A percentile compares a stretch with the other conserved stretches of the same genome.
Evolutionary conservation across 2,888 invertebrate genomes (phyloP).

Genomic region (Alsophila aescularia): DNA sequence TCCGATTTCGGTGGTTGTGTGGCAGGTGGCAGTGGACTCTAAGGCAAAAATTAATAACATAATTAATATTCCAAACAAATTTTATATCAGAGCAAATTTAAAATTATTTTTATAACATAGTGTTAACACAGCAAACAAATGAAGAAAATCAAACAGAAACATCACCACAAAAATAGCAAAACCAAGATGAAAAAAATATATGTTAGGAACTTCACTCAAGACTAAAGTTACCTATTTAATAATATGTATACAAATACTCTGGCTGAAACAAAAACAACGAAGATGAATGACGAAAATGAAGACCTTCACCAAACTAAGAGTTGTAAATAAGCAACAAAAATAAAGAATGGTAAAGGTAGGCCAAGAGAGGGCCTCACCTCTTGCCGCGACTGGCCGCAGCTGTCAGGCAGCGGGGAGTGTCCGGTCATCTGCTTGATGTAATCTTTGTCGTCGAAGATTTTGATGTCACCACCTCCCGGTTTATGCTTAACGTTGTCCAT

Average conservation of each 20-base stretch:
- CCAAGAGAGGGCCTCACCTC: conserved; percentile 74
- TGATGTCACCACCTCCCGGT: conserved; percentile 97
- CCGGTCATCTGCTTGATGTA: conserved; percentile 91
- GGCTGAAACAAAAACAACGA: conserved; percentile 78
- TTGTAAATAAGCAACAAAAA: conserved; percentile 48
- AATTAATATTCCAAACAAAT: conserved; percentile 22
- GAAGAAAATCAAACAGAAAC: conserved; percentile 40
- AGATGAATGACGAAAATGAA: conserved; percentile 48
- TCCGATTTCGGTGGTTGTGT: conserved; percentile 87
- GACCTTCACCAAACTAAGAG: conserved; percentile 59
- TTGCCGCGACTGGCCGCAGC: conserved; percentile 72
- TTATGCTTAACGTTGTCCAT: conserved; percentile 95
- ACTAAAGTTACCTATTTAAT: conserved; percentile 61
- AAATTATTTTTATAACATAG: conserved; percentile 38
- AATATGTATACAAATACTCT: conserved; percentile 81
- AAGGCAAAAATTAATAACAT: background rate
- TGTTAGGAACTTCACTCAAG: conserved; percentile 35
- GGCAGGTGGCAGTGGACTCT: conserved; percentile 88
- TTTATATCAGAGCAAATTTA: conserved; percentile 33
- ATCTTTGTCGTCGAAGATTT: conserved; percentile 96
- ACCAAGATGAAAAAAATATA: conserved; percentile 41
- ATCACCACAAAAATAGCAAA: conserved; percentile 45
- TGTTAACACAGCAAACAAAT: conserved; percentile 43
- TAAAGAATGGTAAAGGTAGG: conserved; percentile 45
- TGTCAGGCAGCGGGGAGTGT: conserved; percentile 69